Percentiles rank a stretch among this genome's conserved stretches.
Evolutionary conservation across 2,888 invertebrate species (phyloP).

Genomic region (Caenorhabditis parvicauda): DNA sequence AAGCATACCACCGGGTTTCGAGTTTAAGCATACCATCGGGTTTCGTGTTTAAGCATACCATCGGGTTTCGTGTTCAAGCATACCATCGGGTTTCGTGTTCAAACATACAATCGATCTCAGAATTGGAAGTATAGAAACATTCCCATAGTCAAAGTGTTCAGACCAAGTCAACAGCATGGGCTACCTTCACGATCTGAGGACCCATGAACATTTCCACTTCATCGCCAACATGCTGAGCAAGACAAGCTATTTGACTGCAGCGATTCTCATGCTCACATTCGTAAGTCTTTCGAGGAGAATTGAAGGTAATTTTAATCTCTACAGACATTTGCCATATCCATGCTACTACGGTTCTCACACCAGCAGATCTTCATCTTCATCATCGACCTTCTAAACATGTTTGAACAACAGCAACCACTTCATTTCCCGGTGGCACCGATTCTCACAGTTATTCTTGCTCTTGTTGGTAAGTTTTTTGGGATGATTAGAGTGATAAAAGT

Average conservation of each 20-base stretch:
- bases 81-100: too few species aligned
- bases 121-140: too few species aligned
- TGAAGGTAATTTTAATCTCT: conserved; percentile 57
- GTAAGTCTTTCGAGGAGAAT: conserved; percentile 72
- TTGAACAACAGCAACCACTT: conserved; percentile 85
- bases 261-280: conserved; percentile 95
- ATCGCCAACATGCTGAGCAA: conserved; percentile 94
- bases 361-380: conserved; percentile 99
- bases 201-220: conserved; percentile 96
- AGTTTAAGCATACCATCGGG: too few species aligned
- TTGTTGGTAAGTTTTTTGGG: conserved; percentile 77
- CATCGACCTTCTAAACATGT: conserved; percentile 94
- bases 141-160: too few species aligned
- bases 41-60: too few species aligned
- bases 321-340: conserved; percentile 96
- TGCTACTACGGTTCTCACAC: conserved; percentile 94
- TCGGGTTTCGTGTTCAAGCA: too few species aligned
- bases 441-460: conserved; percentile 91
- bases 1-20: too few species aligned
- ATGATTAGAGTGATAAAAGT: background rate
- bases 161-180: conserved; percentile 35
- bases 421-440: conserved; percentile 89
- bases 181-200: conserved; percentile 80
- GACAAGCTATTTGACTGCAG: conserved; percentile 89
- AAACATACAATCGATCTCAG: too few species aligned